A percentile compares a stretch with the other conserved stretches of the same genome.
These are phyloP conservation scores for Aproaerema taeniolella DNA, from an alignment of 2,888 invertebrate species.

Conservation along the genomic window DNA sequence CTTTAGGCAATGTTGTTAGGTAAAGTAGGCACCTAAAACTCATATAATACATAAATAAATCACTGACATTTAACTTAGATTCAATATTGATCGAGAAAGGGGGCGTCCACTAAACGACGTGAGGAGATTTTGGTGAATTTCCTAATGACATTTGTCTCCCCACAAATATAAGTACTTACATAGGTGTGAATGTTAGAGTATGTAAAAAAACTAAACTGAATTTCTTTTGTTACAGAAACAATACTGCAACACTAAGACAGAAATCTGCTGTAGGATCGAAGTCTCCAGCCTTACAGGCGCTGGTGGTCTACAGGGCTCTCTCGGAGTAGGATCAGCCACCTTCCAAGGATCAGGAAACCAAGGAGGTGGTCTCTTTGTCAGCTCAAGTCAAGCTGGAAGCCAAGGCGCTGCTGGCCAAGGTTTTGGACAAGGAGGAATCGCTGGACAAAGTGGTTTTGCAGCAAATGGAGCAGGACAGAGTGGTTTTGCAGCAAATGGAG, in stretches of 20 bases:
- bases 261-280: conserved; percentile 69
- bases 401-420: conserved; percentile 11
- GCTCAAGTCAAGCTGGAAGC: conserved; percentile 20
- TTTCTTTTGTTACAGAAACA: conserved; percentile 59
- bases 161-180: too few species aligned
- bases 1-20: too few species aligned
- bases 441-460: too few species aligned
- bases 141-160: too few species aligned
- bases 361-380: conserved; percentile 38
- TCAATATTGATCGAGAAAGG: too few species aligned
- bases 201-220: too few species aligned
- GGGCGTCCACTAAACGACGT: too few species aligned
- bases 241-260: conserved; percentile 62
- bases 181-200: too few species aligned
- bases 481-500: neutral
- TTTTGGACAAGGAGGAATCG: conserved; percentile 6
- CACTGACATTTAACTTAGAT: too few species aligned
- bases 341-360: conserved; percentile 37
- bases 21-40: too few species aligned
- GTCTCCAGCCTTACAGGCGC: conserved; percentile 38
- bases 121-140: too few species aligned
- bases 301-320: conserved; percentile 38
- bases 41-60: too few species aligned
- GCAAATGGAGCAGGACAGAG: conserved; percentile 6
- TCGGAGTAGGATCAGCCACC: conserved; percentile 46